phyloP scores from a whole-genome alignment of 2,888 invertebrate genomes.

The Epinotia ramella region DNA sequence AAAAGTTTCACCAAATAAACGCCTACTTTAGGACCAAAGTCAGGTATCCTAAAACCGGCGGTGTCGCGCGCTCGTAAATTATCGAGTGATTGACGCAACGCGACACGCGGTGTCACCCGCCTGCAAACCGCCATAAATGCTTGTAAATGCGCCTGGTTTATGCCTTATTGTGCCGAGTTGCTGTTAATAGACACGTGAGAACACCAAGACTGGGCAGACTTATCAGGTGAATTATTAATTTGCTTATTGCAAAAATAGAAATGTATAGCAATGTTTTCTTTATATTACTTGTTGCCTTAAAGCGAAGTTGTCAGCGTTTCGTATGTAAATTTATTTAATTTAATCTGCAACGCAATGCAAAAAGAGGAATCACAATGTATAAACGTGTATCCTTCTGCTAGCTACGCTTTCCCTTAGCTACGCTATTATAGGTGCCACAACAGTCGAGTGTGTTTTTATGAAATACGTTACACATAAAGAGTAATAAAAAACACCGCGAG shows the following conservation, averaged over 20 bases:
- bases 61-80: slow-evolving; percentile 42
- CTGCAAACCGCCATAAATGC: slow-evolving; percentile 36
- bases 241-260: neutral
- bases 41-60: slow-evolving; percentile 31
- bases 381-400: no score
- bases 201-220: neutral
- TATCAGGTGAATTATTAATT: slow-evolving; percentile 1
- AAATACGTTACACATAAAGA: no score
- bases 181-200: slow-evolving; percentile 34
- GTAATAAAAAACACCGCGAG: no score
- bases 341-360: neutral
- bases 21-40: slow-evolving; percentile 12
- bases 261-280: neutral
- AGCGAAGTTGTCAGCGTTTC: neutral
- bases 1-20: slow-evolving; percentile 19
- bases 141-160: slow-evolving; percentile 37
- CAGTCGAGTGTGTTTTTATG: no score
- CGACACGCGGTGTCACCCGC: slow-evolving; percentile 32
- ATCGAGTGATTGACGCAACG: slow-evolving; percentile 43
- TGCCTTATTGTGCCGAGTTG: slow-evolving; percentile 32
- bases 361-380: neutral
- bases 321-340: neutral
- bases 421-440: no score
- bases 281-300: neutral
- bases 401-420: neutral